A percentile compares a stretch with the other conserved stretches of the same genome.
Evolutionary conservation across 2,797 vertebrate species (phyloP).

Genomic region (Pangasius macronema): DNA sequence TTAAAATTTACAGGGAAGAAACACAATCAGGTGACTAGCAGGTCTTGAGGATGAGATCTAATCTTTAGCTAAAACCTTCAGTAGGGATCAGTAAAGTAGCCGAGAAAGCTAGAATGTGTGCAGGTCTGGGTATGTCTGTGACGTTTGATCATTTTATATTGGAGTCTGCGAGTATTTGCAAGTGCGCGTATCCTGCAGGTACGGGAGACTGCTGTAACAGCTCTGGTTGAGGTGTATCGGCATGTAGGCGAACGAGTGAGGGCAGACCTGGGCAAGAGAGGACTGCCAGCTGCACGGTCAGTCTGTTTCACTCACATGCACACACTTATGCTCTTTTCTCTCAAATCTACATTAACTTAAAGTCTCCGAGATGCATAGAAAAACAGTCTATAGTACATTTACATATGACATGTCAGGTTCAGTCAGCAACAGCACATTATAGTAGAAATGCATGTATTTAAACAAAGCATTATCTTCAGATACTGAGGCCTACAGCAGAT

Average conservation of each 20-base stretch:
- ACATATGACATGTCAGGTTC: neutral
- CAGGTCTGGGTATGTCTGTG: constrained; percentile 16
- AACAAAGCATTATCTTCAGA: neutral
- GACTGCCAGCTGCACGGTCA: constrained; percentile 87
- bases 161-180: constrained; percentile 11
- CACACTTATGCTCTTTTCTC: neutral
- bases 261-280: constrained; percentile 85
- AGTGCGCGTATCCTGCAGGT: constrained; percentile 75
- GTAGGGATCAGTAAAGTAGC: neutral
- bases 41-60: neutral
- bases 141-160: constrained; percentile 8
- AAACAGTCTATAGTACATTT: neutral
- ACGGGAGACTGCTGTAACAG: constrained; percentile 84
- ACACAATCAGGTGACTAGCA: neutral
- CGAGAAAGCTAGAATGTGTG: neutral
- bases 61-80: neutral
- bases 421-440: neutral
- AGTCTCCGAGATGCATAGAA: neutral
- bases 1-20: neutral
- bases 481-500: neutral
- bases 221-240: constrained; percentile 91
- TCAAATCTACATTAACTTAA: neutral
- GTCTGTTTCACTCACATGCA: constrained; percentile 51
- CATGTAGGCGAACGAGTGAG: constrained; percentile 90
- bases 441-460: neutral